Evolutionary conservation across 37 sponge, comb jelly and placozoan species (phyloP), one percentile per base, ranked within the genome.

Genomic region (Spongilla lacustris): DNA sequence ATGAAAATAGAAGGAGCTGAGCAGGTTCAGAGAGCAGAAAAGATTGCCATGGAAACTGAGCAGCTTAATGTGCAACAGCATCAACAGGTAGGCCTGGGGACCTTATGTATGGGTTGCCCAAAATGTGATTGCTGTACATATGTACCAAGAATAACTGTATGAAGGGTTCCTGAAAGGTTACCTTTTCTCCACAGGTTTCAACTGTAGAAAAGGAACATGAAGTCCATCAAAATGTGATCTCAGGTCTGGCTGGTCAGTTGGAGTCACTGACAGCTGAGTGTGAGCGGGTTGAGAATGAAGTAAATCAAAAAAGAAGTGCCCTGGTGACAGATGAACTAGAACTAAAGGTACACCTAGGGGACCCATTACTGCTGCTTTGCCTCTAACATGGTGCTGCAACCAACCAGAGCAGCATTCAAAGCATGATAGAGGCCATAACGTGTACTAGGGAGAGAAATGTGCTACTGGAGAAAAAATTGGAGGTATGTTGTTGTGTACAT

Each of bases 181-280:
- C 13, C 5, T 4, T 76, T 9, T 23, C 23, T 70, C 26, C n/a
- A 46, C 30, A 80, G 75, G 67, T 67, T 2, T 27, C 13, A 22
- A 26, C 26, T n/a, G 37, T 79, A 49, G 73, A 70, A 31, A 28
- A 86, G n/a, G 46, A 26, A 41, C 21, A 77, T 85, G 32, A 35
- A 68, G 30, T 24, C 37, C 69, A 58, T 14, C 30, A 30, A 27
- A 17, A 11, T 23, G 69, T 35, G 30, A 33, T 68, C 50, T 66
- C 69, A 30, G 25, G 21, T 71, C 27, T 85, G 27, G 11, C 38
- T 22, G 58, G 68, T 22, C 71, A 85, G 68, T 48, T 85, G 32
- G 48, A 50, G 19, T 48, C 66, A 22, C 50, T 81, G 88, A 32
- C 36, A 36, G 66, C 29, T n/a, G 81, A 89, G 68, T 79, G 78